These are phyloP conservation scores for Stylophora pistillata DNA, from an alignment of 64 coral and sea anemone genomes.

Conservation along the genomic window DNA sequence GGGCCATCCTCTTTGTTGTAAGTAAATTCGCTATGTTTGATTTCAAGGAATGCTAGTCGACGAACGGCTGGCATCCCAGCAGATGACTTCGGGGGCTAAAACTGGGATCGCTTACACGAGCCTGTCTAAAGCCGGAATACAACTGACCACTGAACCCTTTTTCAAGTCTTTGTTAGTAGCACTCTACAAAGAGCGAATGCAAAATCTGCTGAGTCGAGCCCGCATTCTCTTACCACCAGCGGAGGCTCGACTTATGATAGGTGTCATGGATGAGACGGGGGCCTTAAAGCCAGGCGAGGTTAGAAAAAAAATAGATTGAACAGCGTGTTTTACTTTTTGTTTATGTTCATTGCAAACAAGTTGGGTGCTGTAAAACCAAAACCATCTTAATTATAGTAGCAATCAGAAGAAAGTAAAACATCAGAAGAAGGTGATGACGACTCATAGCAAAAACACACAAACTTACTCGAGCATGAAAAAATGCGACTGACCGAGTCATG, in stretches of 20 bases:
- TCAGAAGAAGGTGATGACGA: too few relatives aligned
- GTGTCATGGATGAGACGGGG: constrained; percentile 97
- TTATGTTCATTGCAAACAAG: too few relatives aligned
- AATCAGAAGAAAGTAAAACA: too few relatives aligned
- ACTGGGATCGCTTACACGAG: constrained; percentile 78
- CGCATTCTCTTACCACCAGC: constrained; percentile 79
- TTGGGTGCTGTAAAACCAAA: too few relatives aligned
- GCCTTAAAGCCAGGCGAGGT: constrained; percentile 76
- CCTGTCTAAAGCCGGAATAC: constrained; percentile 64
- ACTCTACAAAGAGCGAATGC: constrained; percentile 84
- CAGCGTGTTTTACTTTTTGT: not conserved
- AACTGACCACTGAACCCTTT: constrained; percentile 87
- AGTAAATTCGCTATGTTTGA: not conserved
- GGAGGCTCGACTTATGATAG: constrained; percentile 93
- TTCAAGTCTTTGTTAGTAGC: constrained; percentile 80
- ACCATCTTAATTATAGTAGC: too few relatives aligned
- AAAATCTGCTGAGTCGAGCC: constrained; percentile 73
- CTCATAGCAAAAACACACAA: too few relatives aligned
- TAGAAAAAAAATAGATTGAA: not conserved
- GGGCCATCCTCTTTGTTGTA: not conserved
- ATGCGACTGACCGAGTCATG: too few relatives aligned
- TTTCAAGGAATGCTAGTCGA: constrained; percentile 82
- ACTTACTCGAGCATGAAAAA: too few relatives aligned
- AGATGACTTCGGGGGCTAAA: constrained; percentile 75
- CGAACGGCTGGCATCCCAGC: constrained; percentile 75